A percentile compares a stretch with the other conserved stretches of the same genome.
Evolutionary conservation across 2,797 vertebrate genomes (phyloP).

Genomic region (Hipposideros larvatus): DNA sequence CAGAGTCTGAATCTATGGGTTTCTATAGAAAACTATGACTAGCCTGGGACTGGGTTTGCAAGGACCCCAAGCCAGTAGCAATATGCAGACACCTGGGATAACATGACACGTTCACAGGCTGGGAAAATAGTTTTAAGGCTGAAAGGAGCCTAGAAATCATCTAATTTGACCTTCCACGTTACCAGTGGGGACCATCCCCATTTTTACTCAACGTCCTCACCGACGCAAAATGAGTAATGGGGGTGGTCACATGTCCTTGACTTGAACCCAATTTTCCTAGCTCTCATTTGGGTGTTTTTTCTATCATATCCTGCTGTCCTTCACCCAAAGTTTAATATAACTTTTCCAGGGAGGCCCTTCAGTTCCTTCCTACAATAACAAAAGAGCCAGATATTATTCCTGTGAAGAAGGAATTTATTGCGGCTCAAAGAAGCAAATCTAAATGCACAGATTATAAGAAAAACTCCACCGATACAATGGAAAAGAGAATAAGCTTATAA

Average conservation of each 20-base stretch:
- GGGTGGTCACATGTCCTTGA: neutral
- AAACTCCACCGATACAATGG: neutral
- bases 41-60: neutral
- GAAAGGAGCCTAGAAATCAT: neutral
- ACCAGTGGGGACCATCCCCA: neutral
- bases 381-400: constrained; percentile 42
- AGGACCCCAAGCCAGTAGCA: neutral
- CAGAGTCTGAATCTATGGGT: neutral
- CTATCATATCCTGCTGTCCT: neutral
- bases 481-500: neutral
- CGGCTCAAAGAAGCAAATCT: constrained; percentile 31
- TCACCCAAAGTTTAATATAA: neutral
- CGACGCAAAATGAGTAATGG: neutral
- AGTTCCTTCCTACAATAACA: neutral
- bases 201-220: neutral
- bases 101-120: neutral
- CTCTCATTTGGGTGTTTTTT: neutral
- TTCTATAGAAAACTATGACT: neutral
- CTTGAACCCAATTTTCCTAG: neutral
- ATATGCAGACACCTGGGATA: neutral
- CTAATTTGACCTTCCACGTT: neutral
- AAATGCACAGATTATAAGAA: constrained; percentile 43
- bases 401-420: neutral
- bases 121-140: neutral
- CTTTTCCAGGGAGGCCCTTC: neutral